Evolutionary conservation across 2,113 vertebrate genomes (phyloP).

Genomic region (Acrocephalus kingi): DNA sequence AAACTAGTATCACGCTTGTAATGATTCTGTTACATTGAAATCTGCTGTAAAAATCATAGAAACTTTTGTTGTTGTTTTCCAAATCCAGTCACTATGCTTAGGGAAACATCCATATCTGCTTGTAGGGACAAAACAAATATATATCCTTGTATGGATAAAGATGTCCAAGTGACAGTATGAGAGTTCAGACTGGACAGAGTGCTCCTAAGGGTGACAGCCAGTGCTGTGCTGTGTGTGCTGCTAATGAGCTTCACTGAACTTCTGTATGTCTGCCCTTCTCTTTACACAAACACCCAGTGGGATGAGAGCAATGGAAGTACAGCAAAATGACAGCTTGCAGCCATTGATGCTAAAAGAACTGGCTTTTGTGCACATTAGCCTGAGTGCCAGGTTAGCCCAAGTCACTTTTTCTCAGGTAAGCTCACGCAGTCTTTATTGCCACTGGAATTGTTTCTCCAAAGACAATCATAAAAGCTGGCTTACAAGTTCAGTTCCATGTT

Average conservation of each 20-base stretch:
- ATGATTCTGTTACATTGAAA: not conserved
- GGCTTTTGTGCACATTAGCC: not conserved
- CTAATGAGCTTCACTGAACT: not conserved
- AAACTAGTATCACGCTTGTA: not conserved
- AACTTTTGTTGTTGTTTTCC: not conserved
- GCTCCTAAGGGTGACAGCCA: not conserved
- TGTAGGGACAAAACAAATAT: not conserved
- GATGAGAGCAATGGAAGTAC: not conserved
- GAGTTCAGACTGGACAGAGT: not conserved
- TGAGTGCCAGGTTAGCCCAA: not conserved
- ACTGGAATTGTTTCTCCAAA: not conserved
- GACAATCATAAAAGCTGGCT: not conserved
- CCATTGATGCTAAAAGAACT: not conserved
- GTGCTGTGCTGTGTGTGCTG: not conserved
- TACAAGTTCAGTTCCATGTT: not conserved
- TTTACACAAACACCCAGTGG: not conserved
- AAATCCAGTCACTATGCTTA: not conserved
- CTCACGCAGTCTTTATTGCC: not conserved
- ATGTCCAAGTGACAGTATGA: not conserved
- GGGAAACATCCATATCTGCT: not conserved
- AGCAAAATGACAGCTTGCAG: not conserved
- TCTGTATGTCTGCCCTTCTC: not conserved
- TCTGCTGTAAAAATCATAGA: not conserved
- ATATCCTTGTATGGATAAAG: not conserved
- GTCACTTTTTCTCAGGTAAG: not conserved